Evolutionary conservation across 2,113 vertebrate species (phyloP).

Genomic region (Chrysochloris asiatica): DNA sequence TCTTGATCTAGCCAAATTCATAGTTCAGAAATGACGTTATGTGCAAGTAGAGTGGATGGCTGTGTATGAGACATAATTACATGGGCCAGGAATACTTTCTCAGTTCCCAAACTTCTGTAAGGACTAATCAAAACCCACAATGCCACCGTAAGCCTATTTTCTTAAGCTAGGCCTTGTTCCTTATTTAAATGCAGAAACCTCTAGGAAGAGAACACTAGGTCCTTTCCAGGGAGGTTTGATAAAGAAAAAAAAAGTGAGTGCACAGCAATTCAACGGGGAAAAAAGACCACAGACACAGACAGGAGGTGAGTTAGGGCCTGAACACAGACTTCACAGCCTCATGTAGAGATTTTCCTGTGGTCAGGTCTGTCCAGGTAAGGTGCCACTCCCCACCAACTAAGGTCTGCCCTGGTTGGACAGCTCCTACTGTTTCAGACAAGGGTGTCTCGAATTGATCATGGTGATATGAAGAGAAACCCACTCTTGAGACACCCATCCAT

Average conservation of each 20-base stretch:
- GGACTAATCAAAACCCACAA: background rate
- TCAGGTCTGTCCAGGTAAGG: background rate
- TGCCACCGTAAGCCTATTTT: background rate
- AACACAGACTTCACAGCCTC: background rate
- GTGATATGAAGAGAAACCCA: background rate
- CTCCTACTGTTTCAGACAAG: background rate
- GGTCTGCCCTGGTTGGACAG: background rate
- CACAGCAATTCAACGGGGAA: background rate
- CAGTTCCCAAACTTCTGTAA: background rate
- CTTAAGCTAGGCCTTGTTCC: background rate
- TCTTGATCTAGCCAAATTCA: background rate
- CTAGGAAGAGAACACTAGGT: background rate
- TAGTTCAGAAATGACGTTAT: background rate
- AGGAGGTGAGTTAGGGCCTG: background rate
- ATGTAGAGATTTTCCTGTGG: background rate
- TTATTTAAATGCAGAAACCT: background rate
- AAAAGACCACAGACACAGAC: background rate
- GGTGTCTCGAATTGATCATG: no score
- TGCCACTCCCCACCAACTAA: no score
- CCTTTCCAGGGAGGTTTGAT: slow-evolving; percentile 3
- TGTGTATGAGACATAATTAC: background rate
- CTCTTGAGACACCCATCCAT: background rate
- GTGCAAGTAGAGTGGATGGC: no score
- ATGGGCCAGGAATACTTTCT: background rate
- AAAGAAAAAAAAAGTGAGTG: background rate